Evolutionary conservation across 1,140 invertebrate genomes (phyloP), one percentile per base, ranked within the genome.

Genomic region (Telenomus remus): DNA sequence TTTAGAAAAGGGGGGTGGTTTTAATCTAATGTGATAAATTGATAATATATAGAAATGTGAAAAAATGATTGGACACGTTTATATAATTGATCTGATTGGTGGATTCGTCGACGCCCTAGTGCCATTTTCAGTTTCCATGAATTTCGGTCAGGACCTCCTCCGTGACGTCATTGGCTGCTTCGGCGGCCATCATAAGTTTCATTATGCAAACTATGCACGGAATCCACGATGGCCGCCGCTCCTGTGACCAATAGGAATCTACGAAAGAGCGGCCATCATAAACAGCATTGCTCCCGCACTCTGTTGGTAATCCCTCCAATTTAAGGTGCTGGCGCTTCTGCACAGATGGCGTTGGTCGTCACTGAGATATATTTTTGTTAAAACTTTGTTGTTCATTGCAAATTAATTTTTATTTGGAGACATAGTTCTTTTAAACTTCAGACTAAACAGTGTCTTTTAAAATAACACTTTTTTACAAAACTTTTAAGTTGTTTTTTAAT

Each of bases 161-260:
- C 53, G 73, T 50, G 43, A 61, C 65, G 78, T 80, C 57, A 88
- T 88, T 88, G 87, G 87, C 73, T 53, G 70, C 7, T 19, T 8
- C 3, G 73, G 70, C 86, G 80, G 86, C 86, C 86, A 88, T 87
- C 81, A 84, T 84, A 78, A 73, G 9, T 35, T 79, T 86, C 80
- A 82, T 85, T 86, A 82, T 79, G 83, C 80, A 84, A 84, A 84
- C 75, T 79, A 82, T 85, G 79, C 60, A 37, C 54, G 81, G 82
- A 79, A 84, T 86, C 80, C 84, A 86, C 80, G 79, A 88, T 88
- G 88, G 87, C 88, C 79, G 82, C 79, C 81, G 14, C 2, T 0
- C 14, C 13, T 9, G 42, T 71, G 46, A 65, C 88, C 87, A 89
- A 88, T 89, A 80, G 51, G 65, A 35, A 71, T 15, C 4, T 9